Evolutionary conservation across 37 sponge, comb jelly and placozoan genomes (phyloP).

Genomic region (Theonella swinhoei): DNA sequence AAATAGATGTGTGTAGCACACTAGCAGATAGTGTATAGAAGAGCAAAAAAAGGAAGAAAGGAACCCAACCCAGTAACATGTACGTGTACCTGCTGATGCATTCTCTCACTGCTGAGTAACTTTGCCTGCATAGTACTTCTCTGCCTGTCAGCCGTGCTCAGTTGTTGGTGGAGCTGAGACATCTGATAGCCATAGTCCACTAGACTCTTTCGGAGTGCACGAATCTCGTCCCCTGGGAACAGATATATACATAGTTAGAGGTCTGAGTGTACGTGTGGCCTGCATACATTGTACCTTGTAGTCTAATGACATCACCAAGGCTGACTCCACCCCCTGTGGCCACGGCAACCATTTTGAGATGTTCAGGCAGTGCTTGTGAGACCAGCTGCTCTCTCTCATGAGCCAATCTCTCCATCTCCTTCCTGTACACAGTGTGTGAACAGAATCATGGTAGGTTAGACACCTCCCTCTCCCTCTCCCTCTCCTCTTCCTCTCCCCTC

Average conservation of each 20-base stretch:
- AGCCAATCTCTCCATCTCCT: slow-evolving; percentile 42
- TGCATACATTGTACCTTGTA: slow-evolving; percentile 23
- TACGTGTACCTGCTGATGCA: slow-evolving; percentile 18
- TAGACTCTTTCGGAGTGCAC: slow-evolving; percentile 16
- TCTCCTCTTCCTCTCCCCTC: too few species aligned
- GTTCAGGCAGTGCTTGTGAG: slow-evolving; percentile 17
- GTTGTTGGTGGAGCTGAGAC: slow-evolving; percentile 26
- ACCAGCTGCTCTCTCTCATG: slow-evolving; percentile 37
- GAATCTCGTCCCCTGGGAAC: slow-evolving; percentile 31
- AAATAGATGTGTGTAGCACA: too few species aligned
- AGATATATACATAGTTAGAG: slow-evolving; percentile 7
- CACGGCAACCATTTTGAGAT: slow-evolving; percentile 4
- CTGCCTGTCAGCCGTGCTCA: slow-evolving; percentile 26
- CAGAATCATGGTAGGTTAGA: too few species aligned
- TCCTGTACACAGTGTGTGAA: too few species aligned
- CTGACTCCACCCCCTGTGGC: neutral
- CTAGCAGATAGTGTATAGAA: too few species aligned
- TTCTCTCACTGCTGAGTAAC: slow-evolving; percentile 32
- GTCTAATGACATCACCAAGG: slow-evolving; percentile 16
- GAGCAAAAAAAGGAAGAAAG: too few species aligned
- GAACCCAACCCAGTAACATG: too few species aligned
- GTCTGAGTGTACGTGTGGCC: slow-evolving; percentile 10
- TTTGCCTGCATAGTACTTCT: slow-evolving; percentile 30
- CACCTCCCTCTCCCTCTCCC: too few species aligned
- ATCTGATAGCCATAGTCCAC: slow-evolving; percentile 18